phyloP scores from a whole-genome alignment of 1,140 invertebrate genomes.

The Littorina saxatilis region DNA sequence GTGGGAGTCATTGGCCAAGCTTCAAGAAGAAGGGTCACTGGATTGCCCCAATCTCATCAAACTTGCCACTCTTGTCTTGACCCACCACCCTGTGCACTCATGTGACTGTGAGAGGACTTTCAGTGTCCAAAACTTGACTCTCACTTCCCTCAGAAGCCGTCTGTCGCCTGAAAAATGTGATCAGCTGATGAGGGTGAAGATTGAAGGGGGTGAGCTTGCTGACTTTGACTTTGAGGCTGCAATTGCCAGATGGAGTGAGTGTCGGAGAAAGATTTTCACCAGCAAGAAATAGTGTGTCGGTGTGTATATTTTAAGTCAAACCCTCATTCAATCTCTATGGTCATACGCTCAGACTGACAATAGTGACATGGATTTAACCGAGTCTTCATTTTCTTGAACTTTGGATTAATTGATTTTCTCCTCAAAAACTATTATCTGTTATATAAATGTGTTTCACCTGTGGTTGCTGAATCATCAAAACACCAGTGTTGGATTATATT shows the following conservation, averaged over 20 bases:
- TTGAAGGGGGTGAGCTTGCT: background rate
- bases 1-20: background rate
- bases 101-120: conserved; percentile 1
- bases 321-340: too few species aligned
- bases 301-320: too few species aligned
- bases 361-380: too few species aligned
- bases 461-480: too few species aligned
- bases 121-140: background rate
- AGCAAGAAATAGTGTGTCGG: too few species aligned
- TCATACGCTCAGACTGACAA: too few species aligned
- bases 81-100: conserved; percentile 42
- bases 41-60: background rate
- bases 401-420: too few species aligned
- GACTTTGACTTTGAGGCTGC: background rate
- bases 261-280: too few species aligned
- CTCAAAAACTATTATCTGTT: too few species aligned
- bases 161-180: background rate
- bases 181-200: background rate
- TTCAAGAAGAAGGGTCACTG: background rate
- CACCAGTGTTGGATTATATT: too few species aligned
- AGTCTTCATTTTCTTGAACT: too few species aligned
- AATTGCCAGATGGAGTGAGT: background rate
- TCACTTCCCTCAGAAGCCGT: background rate
- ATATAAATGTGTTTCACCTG: too few species aligned
- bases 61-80: conserved; percentile 14